A percentile compares a stretch with the other conserved stretches of the same genome.
These are phyloP conservation scores for Globodera ellingtonae DNA, from an alignment of 1,140 invertebrate genomes.

Conservation along the genomic window DNA sequence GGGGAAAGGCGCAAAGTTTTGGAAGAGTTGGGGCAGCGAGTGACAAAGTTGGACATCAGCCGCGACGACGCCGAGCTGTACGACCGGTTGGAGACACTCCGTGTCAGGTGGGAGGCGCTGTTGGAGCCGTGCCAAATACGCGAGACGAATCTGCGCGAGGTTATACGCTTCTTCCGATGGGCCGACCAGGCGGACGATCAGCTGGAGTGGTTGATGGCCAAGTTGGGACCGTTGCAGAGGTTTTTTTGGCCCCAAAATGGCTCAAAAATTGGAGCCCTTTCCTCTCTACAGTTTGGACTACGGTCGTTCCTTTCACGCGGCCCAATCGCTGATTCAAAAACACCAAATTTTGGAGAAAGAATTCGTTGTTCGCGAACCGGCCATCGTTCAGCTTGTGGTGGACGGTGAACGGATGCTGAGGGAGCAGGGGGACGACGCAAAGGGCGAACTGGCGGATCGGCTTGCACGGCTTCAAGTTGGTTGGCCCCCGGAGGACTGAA, in stretches of 20 bases:
- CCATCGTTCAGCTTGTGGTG: constrained; percentile 12
- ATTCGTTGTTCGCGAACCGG: constrained; percentile 78
- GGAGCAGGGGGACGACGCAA: constrained; percentile 63
- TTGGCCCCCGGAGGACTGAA: not conserved
- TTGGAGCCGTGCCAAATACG: constrained; percentile 86
- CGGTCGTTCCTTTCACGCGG: constrained; percentile 92
- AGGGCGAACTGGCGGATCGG: not conserved
- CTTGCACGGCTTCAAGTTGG: not conserved
- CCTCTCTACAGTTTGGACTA: constrained; percentile 75
- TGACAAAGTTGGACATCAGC: constrained; percentile 69
- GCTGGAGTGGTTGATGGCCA: constrained; percentile 94
- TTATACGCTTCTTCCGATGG: constrained; percentile 81
- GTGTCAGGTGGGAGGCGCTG: constrained; percentile 76
- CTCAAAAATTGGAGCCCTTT: not conserved
- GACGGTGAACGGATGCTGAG: constrained; percentile 66
- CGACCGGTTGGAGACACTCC: constrained; percentile 68
- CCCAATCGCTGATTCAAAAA: constrained; percentile 95
- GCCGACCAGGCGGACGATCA: constrained; percentile 89
- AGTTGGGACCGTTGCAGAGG: constrained; percentile 83
- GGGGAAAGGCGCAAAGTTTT: constrained; percentile 45
- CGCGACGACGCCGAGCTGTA: constrained; percentile 74
- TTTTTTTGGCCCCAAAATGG: not conserved
- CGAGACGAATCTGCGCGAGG: constrained; percentile 84
- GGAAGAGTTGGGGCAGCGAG: constrained; percentile 65
- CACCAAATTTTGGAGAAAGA: constrained; percentile 83